Conservation (phyloP, 2,888 invertebrate genomes). For the Atethmia centrago region DNA sequence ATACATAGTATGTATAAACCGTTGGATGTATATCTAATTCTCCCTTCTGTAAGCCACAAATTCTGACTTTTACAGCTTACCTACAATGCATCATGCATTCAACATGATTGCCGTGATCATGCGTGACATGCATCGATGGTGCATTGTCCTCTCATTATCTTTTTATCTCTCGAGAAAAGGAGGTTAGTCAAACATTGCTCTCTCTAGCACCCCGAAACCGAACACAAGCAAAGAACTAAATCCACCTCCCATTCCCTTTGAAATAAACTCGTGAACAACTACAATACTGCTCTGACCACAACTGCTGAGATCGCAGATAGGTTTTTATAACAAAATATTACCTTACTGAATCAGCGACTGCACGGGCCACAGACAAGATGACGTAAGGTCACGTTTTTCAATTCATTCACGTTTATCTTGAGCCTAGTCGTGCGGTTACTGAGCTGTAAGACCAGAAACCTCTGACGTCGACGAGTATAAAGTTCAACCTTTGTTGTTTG, state of each 20-base stretch:
- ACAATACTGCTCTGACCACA: constrained; percentile 11
- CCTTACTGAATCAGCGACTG: constrained; percentile 35
- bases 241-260: no score
- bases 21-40: not conserved
- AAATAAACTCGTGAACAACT: constrained; percentile 5
- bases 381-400: constrained; percentile 71
- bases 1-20: no score
- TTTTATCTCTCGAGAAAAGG: constrained; percentile 10
- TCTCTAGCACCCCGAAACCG: not conserved
- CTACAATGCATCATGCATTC: not conserved
- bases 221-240: not conserved
- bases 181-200: constrained; percentile 9
- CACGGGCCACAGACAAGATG: constrained; percentile 53
- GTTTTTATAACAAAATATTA: constrained; percentile 41
- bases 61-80: not conserved
- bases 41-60: constrained; percentile 8
- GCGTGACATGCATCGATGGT: not conserved
- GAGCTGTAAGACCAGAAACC: constrained; percentile 33
- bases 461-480: constrained; percentile 33
- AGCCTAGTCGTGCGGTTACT: constrained; percentile 54
- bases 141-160: constrained; percentile 4
- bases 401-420: constrained; percentile 61
- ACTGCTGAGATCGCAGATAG: constrained; percentile 17
- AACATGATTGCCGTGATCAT: not conserved
- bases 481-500: constrained; percentile 41